Percentiles rank a stretch among this genome's conserved stretches.
Conservation (phyloP, 2,113 vertebrate species). For the Neolamprologus kungweensis region DNA sequence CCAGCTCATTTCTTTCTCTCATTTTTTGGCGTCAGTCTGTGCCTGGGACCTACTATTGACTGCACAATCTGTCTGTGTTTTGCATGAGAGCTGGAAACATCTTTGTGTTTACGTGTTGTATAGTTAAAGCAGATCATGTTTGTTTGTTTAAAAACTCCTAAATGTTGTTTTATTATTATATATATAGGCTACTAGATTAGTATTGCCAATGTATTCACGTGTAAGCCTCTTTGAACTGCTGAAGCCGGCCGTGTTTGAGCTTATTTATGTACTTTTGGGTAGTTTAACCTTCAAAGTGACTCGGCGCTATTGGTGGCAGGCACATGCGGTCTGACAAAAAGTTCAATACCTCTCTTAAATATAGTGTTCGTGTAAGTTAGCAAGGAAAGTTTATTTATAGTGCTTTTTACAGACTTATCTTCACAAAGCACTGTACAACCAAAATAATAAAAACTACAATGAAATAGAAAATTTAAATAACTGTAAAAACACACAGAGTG, state of each 20-base stretch:
- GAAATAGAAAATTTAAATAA: not conserved
- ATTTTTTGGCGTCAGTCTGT: conserved; percentile 40
- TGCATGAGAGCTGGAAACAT: not conserved
- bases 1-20: conserved; percentile 35
- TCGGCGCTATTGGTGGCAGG: not conserved
- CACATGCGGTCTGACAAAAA: not conserved
- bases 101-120: not conserved
- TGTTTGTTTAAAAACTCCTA: not conserved
- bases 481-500: not conserved
- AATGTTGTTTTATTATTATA: not conserved
- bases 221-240: not conserved
- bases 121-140: not conserved
- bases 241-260: not conserved
- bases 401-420: accelerated
- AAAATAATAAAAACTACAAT: not conserved
- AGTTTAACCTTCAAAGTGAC: not conserved
- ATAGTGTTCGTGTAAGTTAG: not conserved
- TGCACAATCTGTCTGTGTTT: conserved; percentile 27
- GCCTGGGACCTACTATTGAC: conserved; percentile 21
- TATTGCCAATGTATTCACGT: not conserved
- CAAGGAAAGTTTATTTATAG: not conserved
- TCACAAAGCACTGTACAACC: not conserved
- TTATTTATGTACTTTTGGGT: not conserved
- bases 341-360: not conserved
- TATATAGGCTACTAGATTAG: not conserved